Conservation (phyloP, 1,140 invertebrate genomes). For the Oscheius sp. region DNA sequence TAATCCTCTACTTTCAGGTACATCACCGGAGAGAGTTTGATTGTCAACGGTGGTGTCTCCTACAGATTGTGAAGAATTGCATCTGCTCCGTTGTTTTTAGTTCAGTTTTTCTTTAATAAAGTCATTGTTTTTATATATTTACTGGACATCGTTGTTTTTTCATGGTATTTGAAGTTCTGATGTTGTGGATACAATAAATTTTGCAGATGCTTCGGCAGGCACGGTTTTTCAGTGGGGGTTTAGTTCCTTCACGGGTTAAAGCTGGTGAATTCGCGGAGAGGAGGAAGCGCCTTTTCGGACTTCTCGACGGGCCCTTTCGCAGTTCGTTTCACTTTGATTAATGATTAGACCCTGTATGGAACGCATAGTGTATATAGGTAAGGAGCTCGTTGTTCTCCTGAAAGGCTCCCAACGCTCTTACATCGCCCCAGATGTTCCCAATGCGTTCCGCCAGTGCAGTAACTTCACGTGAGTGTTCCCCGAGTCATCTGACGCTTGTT, state of each 20-base stretch:
- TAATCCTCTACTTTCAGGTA: conserved; percentile 15
- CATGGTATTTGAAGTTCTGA: neutral
- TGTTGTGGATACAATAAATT: neutral
- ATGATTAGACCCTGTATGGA: too few species aligned
- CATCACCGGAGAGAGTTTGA: conserved; percentile 27
- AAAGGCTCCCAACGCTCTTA: conserved; percentile 19
- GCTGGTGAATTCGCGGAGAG: neutral
- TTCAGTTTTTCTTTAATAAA: neutral
- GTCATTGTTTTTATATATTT: neutral
- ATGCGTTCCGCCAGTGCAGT: conserved; percentile 51
- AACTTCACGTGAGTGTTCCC: conserved; percentile 11
- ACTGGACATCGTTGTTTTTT: neutral
- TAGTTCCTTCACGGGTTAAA: neutral
- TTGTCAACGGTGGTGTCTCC: conserved; percentile 25
- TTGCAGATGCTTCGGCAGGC: neutral
- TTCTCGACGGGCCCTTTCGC: neutral
- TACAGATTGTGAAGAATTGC: conserved; percentile 27
- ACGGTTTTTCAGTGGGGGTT: neutral
- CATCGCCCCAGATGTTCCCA: conserved; percentile 54
- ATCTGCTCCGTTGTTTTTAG: neutral
- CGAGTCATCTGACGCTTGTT: conserved; percentile 35
- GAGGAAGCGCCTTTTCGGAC: neutral
- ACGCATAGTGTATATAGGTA: conserved; percentile 14
- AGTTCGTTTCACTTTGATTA: too few species aligned
- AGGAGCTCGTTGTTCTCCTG: conserved; percentile 20